phyloP scores from a whole-genome alignment of 2,113 vertebrate genomes.

The Stegostoma tigrinum region DNA sequence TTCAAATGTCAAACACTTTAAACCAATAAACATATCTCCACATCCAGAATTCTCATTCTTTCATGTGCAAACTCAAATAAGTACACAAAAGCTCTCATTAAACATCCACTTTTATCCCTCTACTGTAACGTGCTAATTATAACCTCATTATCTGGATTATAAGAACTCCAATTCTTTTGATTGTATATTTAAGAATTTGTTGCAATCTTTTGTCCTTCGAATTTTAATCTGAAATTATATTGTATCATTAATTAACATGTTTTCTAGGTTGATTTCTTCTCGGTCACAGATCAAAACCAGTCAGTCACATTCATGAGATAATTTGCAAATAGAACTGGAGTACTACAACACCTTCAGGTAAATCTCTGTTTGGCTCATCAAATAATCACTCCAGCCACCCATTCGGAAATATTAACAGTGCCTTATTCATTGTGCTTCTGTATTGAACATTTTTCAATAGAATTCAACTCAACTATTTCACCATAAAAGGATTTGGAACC shows the following conservation, averaged over 20 bases:
- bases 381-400: background rate
- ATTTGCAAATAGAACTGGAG: background rate
- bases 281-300: background rate
- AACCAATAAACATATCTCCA: background rate
- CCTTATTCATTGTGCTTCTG: background rate
- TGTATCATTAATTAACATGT: background rate
- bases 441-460: background rate
- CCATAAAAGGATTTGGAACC: background rate
- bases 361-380: background rate
- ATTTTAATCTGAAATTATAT: background rate
- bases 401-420: background rate
- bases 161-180: background rate
- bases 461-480: background rate
- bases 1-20: background rate
- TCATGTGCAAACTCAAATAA: background rate
- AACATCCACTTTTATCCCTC: background rate
- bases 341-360: background rate
- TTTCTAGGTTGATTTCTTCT: background rate
- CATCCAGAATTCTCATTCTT: background rate
- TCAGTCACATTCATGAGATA: background rate
- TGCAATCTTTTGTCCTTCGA: background rate
- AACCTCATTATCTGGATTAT: background rate
- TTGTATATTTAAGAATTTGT: background rate
- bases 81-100: background rate
- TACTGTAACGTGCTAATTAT: background rate